Base-by-base conservation (phyloP, 2,888 invertebrate species). In the Cephus pygmeus region DNA sequence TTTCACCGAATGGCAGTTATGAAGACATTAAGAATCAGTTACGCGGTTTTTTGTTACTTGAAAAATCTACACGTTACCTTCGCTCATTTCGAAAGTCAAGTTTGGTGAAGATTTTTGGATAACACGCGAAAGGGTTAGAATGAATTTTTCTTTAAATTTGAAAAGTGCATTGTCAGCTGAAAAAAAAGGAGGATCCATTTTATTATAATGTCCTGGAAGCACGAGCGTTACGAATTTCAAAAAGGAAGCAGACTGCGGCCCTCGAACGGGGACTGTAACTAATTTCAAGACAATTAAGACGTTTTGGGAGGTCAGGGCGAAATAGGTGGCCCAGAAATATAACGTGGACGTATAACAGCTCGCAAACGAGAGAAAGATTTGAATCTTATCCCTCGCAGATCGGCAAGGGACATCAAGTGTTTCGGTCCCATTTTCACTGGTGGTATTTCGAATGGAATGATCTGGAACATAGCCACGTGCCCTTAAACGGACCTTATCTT, bases 381-480 rank as follows among this genome's bases (percentile, higher is more conserved):
- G 12, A 69, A 77, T 77, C 77, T 77, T 77, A 77, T 77, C 77
- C 36, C 23, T 40, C 73, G 30, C 31, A n/a, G 77, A 77, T 77
- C 75, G 33, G 69, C 75, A 75, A 69, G 73, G 15, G 75, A 69
- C 77, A 40, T 77, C 77, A 75, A 71, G 31, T 74, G 75, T 23
- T 56, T 23, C 56, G 56, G 56, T 56, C 56, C 56, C 23, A 56
- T 56, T 56, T 56, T 56, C 23, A 56, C 23, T 56, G 23, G 23
- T 56, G 56, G 56, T 9, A 56, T 56, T 56, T 23, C 56, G 23
- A 15, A 56, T 56, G 56, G 56, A 56, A 56, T 56, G 23, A 56
- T 56, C 56, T 56, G 56, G 23, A 56, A 56, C 56, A 56, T 56
- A 56, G 56, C 56, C 56, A 56, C 56, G 56, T 23, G 56, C 23